Conservation (phyloP, 2,888 invertebrate genomes). For the Julus scandinavius region DNA sequence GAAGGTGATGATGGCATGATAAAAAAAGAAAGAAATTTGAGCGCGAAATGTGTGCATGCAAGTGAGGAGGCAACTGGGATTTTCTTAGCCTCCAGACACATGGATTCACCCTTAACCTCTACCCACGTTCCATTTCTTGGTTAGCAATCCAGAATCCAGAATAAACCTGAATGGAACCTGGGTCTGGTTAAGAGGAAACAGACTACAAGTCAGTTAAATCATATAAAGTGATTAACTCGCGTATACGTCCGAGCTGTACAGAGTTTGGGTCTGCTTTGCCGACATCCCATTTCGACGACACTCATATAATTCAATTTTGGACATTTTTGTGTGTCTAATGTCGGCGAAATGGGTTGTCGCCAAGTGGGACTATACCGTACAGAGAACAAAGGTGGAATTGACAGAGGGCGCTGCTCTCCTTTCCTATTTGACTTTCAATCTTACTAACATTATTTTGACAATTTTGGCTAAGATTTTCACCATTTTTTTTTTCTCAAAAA, state of each 20-base stretch:
- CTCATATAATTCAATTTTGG: too few relatives aligned
- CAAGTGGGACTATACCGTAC: too few relatives aligned
- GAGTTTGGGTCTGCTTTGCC: too few relatives aligned
- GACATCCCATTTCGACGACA: too few relatives aligned
- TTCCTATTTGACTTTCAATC: background rate
- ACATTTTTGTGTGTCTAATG: too few relatives aligned
- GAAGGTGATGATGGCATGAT: slow-evolving; percentile 5
- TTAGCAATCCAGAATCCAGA: background rate
- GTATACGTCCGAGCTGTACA: slow-evolving; percentile 7
- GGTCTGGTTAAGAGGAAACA: background rate
- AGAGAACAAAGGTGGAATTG: background rate
- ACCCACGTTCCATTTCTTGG: background rate
- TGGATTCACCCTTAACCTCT: background rate
- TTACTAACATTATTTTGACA: background rate
- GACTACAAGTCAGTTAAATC: background rate
- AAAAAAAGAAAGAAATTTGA: background rate
- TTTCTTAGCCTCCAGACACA: background rate
- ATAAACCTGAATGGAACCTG: background rate
- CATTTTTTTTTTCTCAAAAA: background rate
- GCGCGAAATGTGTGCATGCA: background rate
- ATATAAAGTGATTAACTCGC: background rate
- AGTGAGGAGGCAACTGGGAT: background rate
- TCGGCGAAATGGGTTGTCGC: too few relatives aligned
- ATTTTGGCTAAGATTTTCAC: background rate
- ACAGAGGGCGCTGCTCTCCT: background rate